These are phyloP conservation scores for Nudaria mundana DNA, from an alignment of 2,888 invertebrate genomes.

Conservation along the genomic window DNA sequence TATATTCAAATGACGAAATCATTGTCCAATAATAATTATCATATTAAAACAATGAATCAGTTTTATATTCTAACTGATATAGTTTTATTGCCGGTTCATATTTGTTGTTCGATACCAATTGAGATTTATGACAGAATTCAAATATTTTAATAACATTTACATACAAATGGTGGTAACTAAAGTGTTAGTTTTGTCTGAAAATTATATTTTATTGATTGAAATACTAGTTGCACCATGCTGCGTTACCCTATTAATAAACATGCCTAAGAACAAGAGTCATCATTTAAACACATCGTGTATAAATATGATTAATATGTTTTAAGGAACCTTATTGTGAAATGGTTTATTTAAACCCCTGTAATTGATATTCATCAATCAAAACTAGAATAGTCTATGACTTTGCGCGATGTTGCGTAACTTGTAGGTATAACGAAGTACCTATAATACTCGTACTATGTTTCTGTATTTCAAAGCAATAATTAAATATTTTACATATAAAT, in stretches of 20 bases:
- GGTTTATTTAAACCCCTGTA: constrained; percentile 17
- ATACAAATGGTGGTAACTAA: constrained; percentile 8
- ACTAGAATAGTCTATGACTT: constrained; percentile 20
- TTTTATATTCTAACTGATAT: constrained; percentile 30
- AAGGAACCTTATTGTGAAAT: constrained; percentile 18
- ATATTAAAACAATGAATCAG: constrained; percentile 39
- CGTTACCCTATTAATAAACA: constrained; percentile 3
- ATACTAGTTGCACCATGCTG: constrained; percentile 6
- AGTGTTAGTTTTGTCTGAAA: background rate
- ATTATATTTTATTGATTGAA: constrained; percentile 2
- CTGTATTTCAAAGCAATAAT: no score
- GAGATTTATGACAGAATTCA: constrained; percentile 28
- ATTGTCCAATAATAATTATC: constrained; percentile 31
- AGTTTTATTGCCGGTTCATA: constrained; percentile 27
- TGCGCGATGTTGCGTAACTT: constrained; percentile 20
- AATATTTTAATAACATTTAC: constrained; percentile 11
- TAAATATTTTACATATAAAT: no score
- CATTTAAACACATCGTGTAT: constrained; percentile 4
- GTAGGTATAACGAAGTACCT: no score
- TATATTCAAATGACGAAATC: constrained; percentile 30
- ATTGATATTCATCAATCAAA: constrained; percentile 28
- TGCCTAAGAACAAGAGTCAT: constrained; percentile 3
- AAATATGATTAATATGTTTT: constrained; percentile 16
- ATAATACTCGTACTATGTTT: no score
- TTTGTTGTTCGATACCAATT: constrained; percentile 29